Base-by-base conservation (phyloP, 1,140 invertebrate genomes). In the Araneus ventricosus region DNA sequence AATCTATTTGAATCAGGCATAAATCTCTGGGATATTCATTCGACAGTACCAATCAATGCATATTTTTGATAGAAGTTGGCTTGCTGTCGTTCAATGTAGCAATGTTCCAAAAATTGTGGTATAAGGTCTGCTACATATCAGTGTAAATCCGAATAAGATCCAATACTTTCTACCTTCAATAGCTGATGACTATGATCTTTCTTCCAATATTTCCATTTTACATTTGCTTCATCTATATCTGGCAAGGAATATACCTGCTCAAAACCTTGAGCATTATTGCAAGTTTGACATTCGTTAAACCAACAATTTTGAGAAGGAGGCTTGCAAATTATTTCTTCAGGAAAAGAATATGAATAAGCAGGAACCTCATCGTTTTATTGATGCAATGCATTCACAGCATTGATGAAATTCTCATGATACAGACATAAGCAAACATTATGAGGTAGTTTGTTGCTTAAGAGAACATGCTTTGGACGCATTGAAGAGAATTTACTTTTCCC, bases 331-430 rank as follows among this genome's bases (percentile, higher is more conserved):
- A 80, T 30, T n/a, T 80, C 37, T 80, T 7, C 20, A 8, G 34
- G 22, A 80, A 80, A 80, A 30, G 7, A 0, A 30, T 30, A 39
- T 22, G 6, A 34, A 10, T 80, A 37, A 80, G 75, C 27, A 30
- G 75, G 75, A 10, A 80, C 6, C 6, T 80, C 30, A 34, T 22
- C 22, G 6, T 22, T 27, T 63, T n/a, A 63, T 37, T 63, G 57
- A 30, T 88, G 30, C 27, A 88, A 34, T 30, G 6, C 30, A 41
- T 88, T 39, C 14, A 88, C 5, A n/a, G 86, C 52, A 27, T 4
- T 41, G 61, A 88, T 88, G 24, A 63, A 88, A 67, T 88, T 88
- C 41, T 88, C 57, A 67, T 88, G 86, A 61, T 41, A n/a, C 34
- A 27, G n/a, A n/a, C n/a, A n/a, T n/a, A n/a, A n/a, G n/a, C n/a